These are phyloP conservation scores for Acronicta alni DNA, from an alignment of 2,888 invertebrate genomes.

Conservation along the genomic window DNA sequence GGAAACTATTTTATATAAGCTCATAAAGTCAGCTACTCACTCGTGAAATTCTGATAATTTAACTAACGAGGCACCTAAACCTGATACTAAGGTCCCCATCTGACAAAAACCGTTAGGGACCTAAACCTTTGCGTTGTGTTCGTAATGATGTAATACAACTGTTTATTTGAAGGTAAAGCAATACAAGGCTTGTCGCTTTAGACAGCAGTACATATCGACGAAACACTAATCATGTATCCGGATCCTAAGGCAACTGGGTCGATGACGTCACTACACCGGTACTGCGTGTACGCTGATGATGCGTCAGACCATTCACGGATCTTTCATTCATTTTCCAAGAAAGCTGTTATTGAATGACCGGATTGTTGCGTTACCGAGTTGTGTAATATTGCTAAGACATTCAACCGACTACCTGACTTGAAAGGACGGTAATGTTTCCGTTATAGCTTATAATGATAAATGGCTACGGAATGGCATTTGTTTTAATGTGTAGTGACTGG, in stretches of 20 bases:
- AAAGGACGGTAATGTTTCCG: conserved; percentile 29
- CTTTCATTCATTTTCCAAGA: conserved; percentile 57
- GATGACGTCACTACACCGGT: conserved; percentile 60
- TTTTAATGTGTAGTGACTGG: background rate
- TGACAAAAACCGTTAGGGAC: conserved; percentile 34
- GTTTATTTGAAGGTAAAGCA: conserved; percentile 20
- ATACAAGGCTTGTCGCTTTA: conserved; percentile 5
- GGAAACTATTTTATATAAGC: conserved; percentile 37
- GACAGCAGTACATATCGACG: conserved; percentile 1
- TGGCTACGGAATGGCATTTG: conserved; percentile 4
- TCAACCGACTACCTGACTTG: conserved; percentile 12
- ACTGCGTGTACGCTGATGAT: conserved; percentile 54
- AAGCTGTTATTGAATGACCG: conserved; percentile 35
- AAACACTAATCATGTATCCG: conserved; percentile 11
- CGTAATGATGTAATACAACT: conserved; percentile 8
- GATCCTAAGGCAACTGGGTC: conserved; percentile 31
- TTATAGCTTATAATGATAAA: conserved; percentile 1
- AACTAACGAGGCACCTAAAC: conserved; percentile 20
- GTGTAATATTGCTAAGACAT: conserved; percentile 28
- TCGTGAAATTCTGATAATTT: conserved; percentile 36
- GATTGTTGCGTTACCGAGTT: conserved; percentile 34
- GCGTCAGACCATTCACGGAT: conserved; percentile 60
- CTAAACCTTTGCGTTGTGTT: conserved; percentile 9
- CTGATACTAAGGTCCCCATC: conserved; percentile 20
- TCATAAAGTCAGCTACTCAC: conserved; percentile 37